Evolutionary conservation across 1,140 invertebrate species (phyloP).

Genomic region (Pectinophora gossypiella): DNA sequence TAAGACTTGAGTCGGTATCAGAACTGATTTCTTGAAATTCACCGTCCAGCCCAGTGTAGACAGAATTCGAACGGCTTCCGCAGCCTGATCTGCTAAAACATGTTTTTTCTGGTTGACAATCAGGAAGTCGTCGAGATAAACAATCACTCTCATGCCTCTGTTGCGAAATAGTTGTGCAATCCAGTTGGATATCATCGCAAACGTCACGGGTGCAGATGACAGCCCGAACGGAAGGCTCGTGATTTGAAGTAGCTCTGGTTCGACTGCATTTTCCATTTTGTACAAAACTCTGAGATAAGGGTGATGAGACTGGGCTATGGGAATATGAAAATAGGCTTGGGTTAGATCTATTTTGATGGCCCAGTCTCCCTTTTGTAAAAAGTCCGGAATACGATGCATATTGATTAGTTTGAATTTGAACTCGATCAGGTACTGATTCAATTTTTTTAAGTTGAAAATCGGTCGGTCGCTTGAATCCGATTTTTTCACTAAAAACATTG

Average conservation of each 20-base stretch:
- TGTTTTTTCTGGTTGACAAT: background rate
- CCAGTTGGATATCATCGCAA: slow-evolving; percentile 30
- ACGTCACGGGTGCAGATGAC: slow-evolving; percentile 19
- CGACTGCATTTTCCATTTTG: background rate
- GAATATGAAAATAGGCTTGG: slow-evolving; percentile 29
- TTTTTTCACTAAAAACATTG: slow-evolving; percentile 18
- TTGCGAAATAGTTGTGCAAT: slow-evolving; percentile 9
- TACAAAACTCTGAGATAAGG: slow-evolving; percentile 1
- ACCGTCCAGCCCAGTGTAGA: background rate
- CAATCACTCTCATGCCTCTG: slow-evolving; percentile 20
- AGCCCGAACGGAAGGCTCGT: slow-evolving; percentile 32
- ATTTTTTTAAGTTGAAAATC: background rate
- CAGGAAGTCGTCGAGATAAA: slow-evolving; percentile 35
- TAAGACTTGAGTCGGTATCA: background rate
- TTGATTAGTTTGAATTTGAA: slow-evolving; percentile 1
- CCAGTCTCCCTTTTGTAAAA: slow-evolving; percentile 13
- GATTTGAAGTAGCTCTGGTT: slow-evolving; percentile 20
- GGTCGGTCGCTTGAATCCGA: background rate
- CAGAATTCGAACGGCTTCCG: background rate
- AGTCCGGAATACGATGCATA: background rate
- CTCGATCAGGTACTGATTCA: background rate
- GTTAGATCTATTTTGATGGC: slow-evolving; percentile 22
- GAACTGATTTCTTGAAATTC: background rate
- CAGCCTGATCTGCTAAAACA: background rate
- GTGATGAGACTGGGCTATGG: slow-evolving; percentile 21